phyloP scores from a whole-genome alignment of 2,888 invertebrate genomes.

The Luperina nickerlii region DNA sequence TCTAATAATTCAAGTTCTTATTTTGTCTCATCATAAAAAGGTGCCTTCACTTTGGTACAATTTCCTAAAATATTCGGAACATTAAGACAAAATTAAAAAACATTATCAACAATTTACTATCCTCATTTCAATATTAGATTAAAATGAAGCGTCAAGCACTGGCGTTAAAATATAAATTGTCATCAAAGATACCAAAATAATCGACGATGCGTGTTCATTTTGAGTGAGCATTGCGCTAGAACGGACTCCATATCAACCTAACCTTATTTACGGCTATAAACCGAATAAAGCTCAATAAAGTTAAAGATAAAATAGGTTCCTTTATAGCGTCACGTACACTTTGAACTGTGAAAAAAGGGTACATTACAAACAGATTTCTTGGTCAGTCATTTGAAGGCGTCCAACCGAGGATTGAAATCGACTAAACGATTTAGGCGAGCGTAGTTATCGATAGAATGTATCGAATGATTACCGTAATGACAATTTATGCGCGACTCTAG shows the following conservation, averaged over 20 bases:
- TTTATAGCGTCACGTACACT: slow-evolving; percentile 73
- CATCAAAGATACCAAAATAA: slow-evolving; percentile 71
- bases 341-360: slow-evolving; percentile 70
- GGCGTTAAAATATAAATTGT: slow-evolving; percentile 68
- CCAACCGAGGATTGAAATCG: slow-evolving; percentile 78
- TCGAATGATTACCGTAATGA: slow-evolving; percentile 88
- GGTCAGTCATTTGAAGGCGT: slow-evolving; percentile 76
- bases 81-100: slow-evolving; percentile 59
- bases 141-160: slow-evolving; percentile 64
- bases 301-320: slow-evolving; percentile 78
- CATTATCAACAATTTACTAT: slow-evolving; percentile 63
- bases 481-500: slow-evolving; percentile 86
- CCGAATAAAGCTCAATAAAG: slow-evolving; percentile 83
- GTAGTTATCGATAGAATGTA: slow-evolving; percentile 82
- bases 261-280: slow-evolving; percentile 81
- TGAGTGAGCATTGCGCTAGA: slow-evolving; percentile 70
- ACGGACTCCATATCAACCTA: slow-evolving; percentile 71
- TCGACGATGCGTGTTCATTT: slow-evolving; percentile 74
- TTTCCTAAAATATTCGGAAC: slow-evolving; percentile 38
- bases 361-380: slow-evolving; percentile 72
- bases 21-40: slow-evolving; percentile 43
- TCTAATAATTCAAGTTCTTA: slow-evolving; percentile 28
- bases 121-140: slow-evolving; percentile 73
- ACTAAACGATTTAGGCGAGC: slow-evolving; percentile 80
- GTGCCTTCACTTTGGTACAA: slow-evolving; percentile 17